Evolutionary conservation across 2,888 invertebrate species (phyloP).

Genomic region (Aproaerema taeniolella): DNA sequence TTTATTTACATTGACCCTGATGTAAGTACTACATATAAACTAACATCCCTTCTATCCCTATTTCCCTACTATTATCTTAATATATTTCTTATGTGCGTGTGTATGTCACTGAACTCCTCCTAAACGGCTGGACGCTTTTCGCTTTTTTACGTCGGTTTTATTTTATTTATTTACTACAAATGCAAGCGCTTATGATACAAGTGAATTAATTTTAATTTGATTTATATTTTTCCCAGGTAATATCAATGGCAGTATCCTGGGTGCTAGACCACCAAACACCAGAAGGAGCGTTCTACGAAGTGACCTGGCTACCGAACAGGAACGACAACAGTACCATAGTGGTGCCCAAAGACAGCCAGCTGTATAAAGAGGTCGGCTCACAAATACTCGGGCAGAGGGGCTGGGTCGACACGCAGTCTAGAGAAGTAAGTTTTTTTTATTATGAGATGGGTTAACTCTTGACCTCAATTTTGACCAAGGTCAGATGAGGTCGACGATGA

Average conservation of each 20-base stretch:
- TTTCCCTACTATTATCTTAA: too few species aligned
- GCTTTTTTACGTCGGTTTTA: too few species aligned
- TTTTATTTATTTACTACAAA: too few species aligned
- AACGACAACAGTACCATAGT: conserved; percentile 88
- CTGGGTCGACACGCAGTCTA: conserved; percentile 30
- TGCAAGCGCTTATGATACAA: too few species aligned
- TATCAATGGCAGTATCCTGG: conserved; percentile 91
- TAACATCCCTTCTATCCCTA: too few species aligned
- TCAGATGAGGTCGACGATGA: too few species aligned
- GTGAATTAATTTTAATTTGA: neutral
- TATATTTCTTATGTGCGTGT: too few species aligned
- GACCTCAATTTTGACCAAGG: neutral
- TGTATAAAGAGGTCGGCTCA: conserved; percentile 83
- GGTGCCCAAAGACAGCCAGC: conserved; percentile 59
- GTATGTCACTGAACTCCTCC: too few species aligned
- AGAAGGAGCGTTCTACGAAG: conserved; percentile 93
- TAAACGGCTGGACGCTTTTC: too few species aligned
- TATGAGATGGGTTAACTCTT: too few species aligned
- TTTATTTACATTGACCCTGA: conserved; percentile 94
- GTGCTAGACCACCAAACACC: conserved; percentile 89
- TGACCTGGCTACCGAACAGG: conserved; percentile 90
- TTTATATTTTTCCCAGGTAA: conserved; percentile 63
- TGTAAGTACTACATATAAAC: too few species aligned
- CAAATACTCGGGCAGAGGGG: conserved; percentile 24
- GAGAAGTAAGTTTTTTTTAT: conserved; percentile 34